Base-by-base conservation (phyloP, 2,113 vertebrate genomes). In the Cyanoramphus novaezelandiae region DNA sequence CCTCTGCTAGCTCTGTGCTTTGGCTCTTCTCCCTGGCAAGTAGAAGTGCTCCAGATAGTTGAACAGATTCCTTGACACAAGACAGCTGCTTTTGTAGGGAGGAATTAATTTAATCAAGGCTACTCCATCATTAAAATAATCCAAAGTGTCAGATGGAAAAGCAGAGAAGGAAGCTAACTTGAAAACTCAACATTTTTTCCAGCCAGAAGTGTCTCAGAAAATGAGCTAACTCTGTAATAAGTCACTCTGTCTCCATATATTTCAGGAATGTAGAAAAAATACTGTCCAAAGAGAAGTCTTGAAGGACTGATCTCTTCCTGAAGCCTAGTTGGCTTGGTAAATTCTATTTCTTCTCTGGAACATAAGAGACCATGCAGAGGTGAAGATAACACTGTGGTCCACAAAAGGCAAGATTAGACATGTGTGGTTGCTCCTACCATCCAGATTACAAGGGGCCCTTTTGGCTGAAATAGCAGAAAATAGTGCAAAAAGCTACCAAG, bases 31-130 rank as follows among this genome's bases (percentile, higher is more conserved):
- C 87, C 84, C 82, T 85, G 83, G 94, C 91, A 96, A 63, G 77
- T 49, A 2, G 17, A n/a, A 88, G 3, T 9, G 62, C 79, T 80
- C 64, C 89, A 89, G 86, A 57, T 75, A 79, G 94, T 74, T 92
- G 91, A 97, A 94, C 79, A 97, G 75, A 93, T 88, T 74, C 93
- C 49, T 24, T 96, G 86, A 76, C 87, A 95, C 69, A 24, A 97
- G 93, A 74, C 71, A 94, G 91, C 80, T 89, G 87, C 70, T 57
- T 93, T 91, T 93, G 60, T 86, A 59, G 84, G 62, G 44, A 95
- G 46, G 89, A 93, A 95, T 92, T 91, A 93, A 90, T 96, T 97
- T 78, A 95, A 74, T 84, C 84, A n/a, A 88, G 91, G 91, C 33
- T 27, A 50, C 39, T 93, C 46, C 68, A 49, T 92, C 90, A 72